Evolutionary conservation across 2,888 invertebrate genomes (phyloP).

Genomic region (Dynastes maya): DNA sequence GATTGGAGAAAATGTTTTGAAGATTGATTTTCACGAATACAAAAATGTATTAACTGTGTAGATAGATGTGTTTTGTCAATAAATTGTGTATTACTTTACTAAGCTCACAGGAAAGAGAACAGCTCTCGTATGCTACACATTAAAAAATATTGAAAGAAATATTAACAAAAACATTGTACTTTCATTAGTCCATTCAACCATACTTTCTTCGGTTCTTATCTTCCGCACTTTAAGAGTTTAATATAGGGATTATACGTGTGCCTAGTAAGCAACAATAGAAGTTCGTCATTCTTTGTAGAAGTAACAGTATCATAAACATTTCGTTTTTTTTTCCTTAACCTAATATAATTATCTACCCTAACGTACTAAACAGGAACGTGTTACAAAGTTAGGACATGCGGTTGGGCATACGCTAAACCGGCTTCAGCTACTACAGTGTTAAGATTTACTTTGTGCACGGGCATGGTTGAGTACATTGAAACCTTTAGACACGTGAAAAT

Average conservation of each 20-base stretch:
- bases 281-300: no score
- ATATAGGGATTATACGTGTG: no score
- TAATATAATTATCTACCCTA: background rate
- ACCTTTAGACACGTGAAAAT: background rate
- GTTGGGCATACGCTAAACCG: constrained; percentile 17
- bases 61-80: no score
- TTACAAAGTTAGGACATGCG: constrained; percentile 9
- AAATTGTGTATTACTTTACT: no score
- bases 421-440: background rate
- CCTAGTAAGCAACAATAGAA: no score
- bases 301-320: background rate
- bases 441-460: constrained; percentile 15
- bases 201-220: background rate
- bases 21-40: no score
- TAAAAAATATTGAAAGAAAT: no score
- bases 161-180: no score
- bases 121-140: no score
- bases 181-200: background rate
- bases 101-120: no score
- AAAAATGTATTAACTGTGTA: no score
- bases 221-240: background rate
- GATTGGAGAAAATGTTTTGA: no score
- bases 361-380: constrained; percentile 6
- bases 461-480: background rate
- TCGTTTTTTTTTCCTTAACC: background rate